Evolutionary conservation across 2,888 invertebrate genomes (phyloP).

Genomic region (Drosophila basisetae): DNA sequence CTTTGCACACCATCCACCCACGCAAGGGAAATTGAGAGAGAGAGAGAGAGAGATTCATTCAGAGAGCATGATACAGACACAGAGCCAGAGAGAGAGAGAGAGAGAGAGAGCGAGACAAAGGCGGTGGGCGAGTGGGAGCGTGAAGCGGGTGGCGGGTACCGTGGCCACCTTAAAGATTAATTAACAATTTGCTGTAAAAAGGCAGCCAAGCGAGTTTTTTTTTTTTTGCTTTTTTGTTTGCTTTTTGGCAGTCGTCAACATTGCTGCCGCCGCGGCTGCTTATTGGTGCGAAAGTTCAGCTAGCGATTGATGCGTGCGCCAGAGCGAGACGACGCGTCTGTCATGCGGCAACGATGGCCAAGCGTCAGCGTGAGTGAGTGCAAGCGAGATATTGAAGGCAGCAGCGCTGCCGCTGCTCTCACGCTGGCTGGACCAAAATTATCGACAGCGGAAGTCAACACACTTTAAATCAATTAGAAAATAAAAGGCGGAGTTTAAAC

Average conservation of each 20-base stretch:
- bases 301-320: conserved; percentile 53
- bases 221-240: conserved; percentile 19
- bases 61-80: conserved; percentile 3
- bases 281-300: conserved; percentile 75
- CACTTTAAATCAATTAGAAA: conserved; percentile 83
- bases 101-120: conserved; percentile 21
- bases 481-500: conserved; percentile 83
- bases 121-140: not conserved
- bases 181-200: conserved; percentile 80
- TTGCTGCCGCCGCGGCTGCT: conserved; percentile 60
- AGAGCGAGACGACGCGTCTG: conserved; percentile 71
- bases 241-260: conserved; percentile 68
- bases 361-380: conserved; percentile 12
- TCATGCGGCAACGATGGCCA: conserved; percentile 22
- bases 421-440: conserved; percentile 75
- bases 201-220: conserved; percentile 39
- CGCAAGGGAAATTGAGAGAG: conserved; percentile 14
- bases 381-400: conserved; percentile 24
- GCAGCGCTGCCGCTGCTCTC: conserved; percentile 35
- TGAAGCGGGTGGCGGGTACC: not conserved
- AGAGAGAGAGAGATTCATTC: conserved; percentile 18
- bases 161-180: conserved; percentile 76
- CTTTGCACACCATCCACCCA: conserved; percentile 47
- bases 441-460: conserved; percentile 83
- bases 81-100: not conserved